Conservation (phyloP, 2,797 vertebrate genomes). For the Eidolon dupreanum region DNA sequence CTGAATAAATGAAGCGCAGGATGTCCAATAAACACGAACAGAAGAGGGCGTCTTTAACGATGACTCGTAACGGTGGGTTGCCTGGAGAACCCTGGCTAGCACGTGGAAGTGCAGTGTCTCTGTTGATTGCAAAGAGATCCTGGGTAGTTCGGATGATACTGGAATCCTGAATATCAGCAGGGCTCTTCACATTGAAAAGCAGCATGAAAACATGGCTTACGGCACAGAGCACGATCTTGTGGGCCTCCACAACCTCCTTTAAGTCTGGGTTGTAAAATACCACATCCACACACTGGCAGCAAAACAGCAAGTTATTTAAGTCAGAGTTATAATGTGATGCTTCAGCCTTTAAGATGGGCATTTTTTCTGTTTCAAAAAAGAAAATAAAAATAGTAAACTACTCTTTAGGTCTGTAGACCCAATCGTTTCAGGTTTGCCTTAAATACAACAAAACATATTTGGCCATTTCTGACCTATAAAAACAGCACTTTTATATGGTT, state of each 20-base stretch:
- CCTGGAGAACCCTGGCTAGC: constrained; percentile 82
- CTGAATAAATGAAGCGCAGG: constrained; percentile 98
- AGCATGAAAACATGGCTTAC: constrained; percentile 95
- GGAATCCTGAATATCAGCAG: constrained; percentile 84
- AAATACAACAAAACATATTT: background rate
- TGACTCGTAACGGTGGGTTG: constrained; percentile 89
- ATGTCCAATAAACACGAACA: constrained; percentile 94
- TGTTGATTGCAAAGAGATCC: constrained; percentile 90
- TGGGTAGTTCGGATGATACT: constrained; percentile 85
- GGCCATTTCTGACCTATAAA: background rate
- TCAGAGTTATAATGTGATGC: constrained; percentile 94
- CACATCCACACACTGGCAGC: constrained; percentile 95
- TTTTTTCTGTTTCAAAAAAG: constrained; percentile 88
- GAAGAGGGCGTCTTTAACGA: constrained; percentile 94
- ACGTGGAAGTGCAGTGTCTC: constrained; percentile 70
- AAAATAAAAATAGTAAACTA: constrained; percentile 50
- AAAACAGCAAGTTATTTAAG: constrained; percentile 93
- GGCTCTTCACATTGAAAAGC: constrained; percentile 91
- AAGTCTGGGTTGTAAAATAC: constrained; percentile 92
- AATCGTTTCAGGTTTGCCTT: background rate
- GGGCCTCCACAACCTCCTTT: constrained; percentile 91
- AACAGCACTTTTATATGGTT: background rate
- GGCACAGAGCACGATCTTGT: constrained; percentile 93
- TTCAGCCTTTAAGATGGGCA: constrained; percentile 94
- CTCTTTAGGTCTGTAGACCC: background rate